Percentiles rank a stretch among this genome's conserved stretches.
These are phyloP conservation scores for Sitta carolinensis DNA, from an alignment of 2,797 vertebrate species.

Conservation along the genomic window DNA sequence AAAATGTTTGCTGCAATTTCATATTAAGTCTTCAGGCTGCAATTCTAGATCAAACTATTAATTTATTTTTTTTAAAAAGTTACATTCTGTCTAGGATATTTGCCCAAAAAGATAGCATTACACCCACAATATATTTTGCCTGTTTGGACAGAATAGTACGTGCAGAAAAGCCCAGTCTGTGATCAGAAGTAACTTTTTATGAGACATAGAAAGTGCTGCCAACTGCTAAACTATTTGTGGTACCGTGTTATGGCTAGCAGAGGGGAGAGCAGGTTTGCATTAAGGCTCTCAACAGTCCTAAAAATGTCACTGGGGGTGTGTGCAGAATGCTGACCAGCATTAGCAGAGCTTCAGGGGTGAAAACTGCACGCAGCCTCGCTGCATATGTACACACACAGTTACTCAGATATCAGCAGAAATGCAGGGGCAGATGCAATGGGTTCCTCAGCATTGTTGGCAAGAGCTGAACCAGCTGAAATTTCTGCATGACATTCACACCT, in stretches of 20 bases:
- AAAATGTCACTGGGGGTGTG: neutral
- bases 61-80: neutral
- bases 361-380: fast-evolving
- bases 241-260: neutral
- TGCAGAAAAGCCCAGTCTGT: neutral
- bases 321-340: neutral
- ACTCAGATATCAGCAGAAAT: neutral
- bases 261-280: neutral
- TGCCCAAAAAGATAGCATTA: neutral
- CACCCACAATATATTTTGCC: neutral
- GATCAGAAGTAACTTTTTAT: neutral
- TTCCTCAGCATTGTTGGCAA: fast-evolving
- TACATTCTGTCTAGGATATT: neutral
- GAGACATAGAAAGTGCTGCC: neutral
- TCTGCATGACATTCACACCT: neutral
- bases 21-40: neutral
- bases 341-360: neutral
- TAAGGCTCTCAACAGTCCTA: neutral
- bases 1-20: neutral
- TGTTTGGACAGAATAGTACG: neutral
- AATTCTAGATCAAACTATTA: neutral
- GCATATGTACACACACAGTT: fast-evolving
- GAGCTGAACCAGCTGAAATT: neutral
- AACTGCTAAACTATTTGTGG: neutral
- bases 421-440: neutral